Conservation (phyloP, 2,797 vertebrate species). For the Microhierax caerulescens region DNA sequence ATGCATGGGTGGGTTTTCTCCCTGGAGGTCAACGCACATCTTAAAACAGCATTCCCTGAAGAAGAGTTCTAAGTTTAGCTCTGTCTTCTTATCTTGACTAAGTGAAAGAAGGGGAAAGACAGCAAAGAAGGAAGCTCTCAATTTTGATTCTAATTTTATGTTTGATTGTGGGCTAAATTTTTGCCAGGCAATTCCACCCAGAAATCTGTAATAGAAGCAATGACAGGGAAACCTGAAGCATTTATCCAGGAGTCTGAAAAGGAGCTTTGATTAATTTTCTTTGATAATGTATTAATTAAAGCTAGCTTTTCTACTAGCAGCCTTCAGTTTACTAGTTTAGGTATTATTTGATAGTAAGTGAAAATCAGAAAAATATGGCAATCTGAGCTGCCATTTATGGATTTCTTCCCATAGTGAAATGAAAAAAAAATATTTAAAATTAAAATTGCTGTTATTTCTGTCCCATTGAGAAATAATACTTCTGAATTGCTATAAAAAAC, state of each 20-base stretch:
- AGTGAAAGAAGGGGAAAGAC: not conserved
- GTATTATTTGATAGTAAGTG: not conserved
- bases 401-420: not conserved
- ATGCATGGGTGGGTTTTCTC: not conserved
- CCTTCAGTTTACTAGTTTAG: not conserved
- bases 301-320: not conserved
- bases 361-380: not conserved
- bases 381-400: not conserved
- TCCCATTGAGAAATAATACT: not conserved
- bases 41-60: not conserved
- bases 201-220: not conserved
- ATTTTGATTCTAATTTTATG: not conserved
- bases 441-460: not conserved
- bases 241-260: not conserved
- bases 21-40: not conserved
- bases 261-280: not conserved
- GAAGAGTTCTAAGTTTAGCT: not conserved
- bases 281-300: not conserved
- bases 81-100: not conserved
- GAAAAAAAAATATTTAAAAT: not conserved
- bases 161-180: not conserved
- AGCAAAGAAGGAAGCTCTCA: not conserved
- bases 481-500: not conserved
- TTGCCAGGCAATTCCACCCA: not conserved
- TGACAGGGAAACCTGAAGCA: not conserved